Conservation (phyloP, 1,140 invertebrate species). For the Chironomus striatipennis region DNA sequence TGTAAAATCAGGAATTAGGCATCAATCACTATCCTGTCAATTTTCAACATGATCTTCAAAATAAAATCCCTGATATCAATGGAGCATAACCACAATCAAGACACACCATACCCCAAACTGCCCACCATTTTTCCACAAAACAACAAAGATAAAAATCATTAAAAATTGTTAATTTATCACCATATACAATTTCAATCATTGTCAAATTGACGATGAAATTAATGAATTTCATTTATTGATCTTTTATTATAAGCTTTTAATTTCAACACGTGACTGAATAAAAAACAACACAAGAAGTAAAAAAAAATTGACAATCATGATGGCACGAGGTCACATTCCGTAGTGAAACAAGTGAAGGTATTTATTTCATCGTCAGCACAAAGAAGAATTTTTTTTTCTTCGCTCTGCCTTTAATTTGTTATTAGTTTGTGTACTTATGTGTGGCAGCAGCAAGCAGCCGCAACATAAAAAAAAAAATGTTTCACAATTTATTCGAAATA, state of each 20-base stretch:
- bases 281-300: neutral
- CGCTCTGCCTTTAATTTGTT: neutral
- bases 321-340: neutral
- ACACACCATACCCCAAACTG: too few species aligned
- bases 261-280: neutral
- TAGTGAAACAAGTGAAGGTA: neutral
- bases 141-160: too few species aligned
- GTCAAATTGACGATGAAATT: too few species aligned
- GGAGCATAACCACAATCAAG: too few species aligned
- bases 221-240: neutral
- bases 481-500: neutral
- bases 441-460: neutral
- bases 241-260: neutral
- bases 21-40: too few species aligned
- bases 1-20: too few species aligned
- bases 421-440: neutral
- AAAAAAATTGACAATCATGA: slow-evolving; percentile 9
- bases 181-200: too few species aligned
- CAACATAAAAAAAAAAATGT: neutral
- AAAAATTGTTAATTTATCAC: too few species aligned
- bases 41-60: too few species aligned
- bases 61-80: too few species aligned
- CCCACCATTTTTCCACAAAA: too few species aligned
- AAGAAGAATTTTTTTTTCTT: neutral
- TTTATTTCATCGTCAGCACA: neutral